Evolutionary conservation across 2,797 vertebrate genomes (phyloP), one percentile per base, ranked within the genome.

Genomic region (Cephalopachus bancanus): DNA sequence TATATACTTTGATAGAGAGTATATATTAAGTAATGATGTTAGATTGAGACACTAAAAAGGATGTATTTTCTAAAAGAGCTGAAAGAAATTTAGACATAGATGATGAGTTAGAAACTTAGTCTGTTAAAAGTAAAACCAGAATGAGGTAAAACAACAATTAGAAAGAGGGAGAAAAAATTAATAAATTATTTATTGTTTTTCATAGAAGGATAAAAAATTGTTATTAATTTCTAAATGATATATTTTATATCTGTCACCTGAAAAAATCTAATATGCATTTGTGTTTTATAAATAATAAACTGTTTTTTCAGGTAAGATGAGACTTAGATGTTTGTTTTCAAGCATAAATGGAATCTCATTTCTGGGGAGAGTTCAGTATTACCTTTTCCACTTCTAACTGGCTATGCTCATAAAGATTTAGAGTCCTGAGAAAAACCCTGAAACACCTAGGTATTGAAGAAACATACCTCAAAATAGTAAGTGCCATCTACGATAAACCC

Each of bases 41-140:
- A 88, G 78, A 90, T 33, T 30, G 20, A 92, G 78, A 89, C 7
- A 49, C 15, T 94, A 37, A 33, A 7, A 74, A 49, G 7, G 37
- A 9, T 85, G 0, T 72, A 69, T 78, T 71, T 96, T 72, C 67
- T 79, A 37, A 86, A 89, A 89, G 17, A 59, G 5, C 20, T 71
- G 17, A 64, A 49, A 28, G 15, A 81, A 14, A 87, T 83, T 12
- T 85, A 76, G n/a, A 89, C 8, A 51, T 78, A 44, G 60, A 49
- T 64, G 59, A 55, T 97, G 28, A 79, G 16, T 55, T n/a, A 62
- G 24, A 60, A 14, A 79, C 28, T 79, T 65, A 49, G 3, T 37
- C 5, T 78, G 26, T 91, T 91, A 91, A 93, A 88, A 76, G 15
- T 78, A 10, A 96, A 91, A 4, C 44, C 26, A 84, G 53, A 88